Evolutionary conservation across 1,140 invertebrate genomes (phyloP).

Genomic region (Theocolax elegans): DNA sequence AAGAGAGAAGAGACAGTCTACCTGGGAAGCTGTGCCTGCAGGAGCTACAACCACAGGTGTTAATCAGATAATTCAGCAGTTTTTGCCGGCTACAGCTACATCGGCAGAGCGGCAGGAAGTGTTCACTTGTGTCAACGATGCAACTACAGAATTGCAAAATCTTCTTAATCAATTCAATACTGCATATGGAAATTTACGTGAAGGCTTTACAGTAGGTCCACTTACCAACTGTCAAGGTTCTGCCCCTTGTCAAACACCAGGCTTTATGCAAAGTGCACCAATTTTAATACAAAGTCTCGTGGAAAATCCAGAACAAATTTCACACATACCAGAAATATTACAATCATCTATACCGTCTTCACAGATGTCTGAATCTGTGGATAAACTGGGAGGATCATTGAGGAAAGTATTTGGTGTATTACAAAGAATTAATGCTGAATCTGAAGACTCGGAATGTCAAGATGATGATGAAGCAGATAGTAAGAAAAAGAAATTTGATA

Average conservation of each 20-base stretch:
- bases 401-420: constrained; percentile 4
- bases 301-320: constrained; percentile 31
- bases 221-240: neutral
- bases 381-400: constrained; percentile 15
- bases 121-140: neutral
- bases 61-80: constrained; percentile 18
- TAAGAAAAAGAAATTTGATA: neutral
- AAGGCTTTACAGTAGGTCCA: neutral
- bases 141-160: constrained; percentile 20
- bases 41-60: neutral
- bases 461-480: neutral
- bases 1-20: neutral
- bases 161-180: constrained; percentile 18
- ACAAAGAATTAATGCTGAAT: neutral
- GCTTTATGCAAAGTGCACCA: constrained; percentile 23
- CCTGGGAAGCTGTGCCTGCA: neutral
- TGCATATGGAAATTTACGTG: constrained; percentile 3
- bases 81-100: constrained; percentile 9
- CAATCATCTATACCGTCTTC: constrained; percentile 4
- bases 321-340: constrained; percentile 17
- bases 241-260: neutral
- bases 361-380: constrained; percentile 2
- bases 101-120: constrained; percentile 12
- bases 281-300: constrained; percentile 16
- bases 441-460: neutral